Evolutionary conservation across 2,797 vertebrate genomes (phyloP).

Genomic region (Neoniphon sammara): DNA sequence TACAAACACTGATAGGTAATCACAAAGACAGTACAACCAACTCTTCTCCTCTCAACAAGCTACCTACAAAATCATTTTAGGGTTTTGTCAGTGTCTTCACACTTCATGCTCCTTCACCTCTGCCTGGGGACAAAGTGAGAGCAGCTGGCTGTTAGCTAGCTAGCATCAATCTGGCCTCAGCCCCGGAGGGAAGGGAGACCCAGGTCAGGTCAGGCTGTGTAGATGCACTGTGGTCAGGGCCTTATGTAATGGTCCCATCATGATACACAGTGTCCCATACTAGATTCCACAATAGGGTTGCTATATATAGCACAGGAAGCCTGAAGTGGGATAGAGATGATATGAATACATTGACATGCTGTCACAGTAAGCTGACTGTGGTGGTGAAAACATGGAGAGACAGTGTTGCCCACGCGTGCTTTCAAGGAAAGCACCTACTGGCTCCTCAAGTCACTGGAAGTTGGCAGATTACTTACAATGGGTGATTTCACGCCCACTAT

Average conservation of each 20-base stretch:
- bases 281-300: conserved; percentile 38
- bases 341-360: conserved; percentile 33
- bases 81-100: no score
- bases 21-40: no score
- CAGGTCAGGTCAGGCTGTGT: conserved; percentile 23
- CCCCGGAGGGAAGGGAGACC: conserved; percentile 11
- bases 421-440: no score
- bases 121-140: neutral
- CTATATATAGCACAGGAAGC: conserved; percentile 64
- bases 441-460: no score
- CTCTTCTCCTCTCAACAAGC: no score
- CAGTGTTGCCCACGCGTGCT: no score
- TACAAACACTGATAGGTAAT: no score
- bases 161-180: conserved; percentile 4
- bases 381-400: neutral
- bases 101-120: no score
- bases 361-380: neutral
- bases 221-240: conserved; percentile 23
- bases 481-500: no score
- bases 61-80: no score
- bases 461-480: no score
- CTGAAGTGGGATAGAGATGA: conserved; percentile 54
- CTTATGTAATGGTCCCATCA: conserved; percentile 63
- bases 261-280: conserved; percentile 51
- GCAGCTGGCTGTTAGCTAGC: neutral